Percentiles rank a stretch among this genome's conserved stretches.
These are phyloP conservation scores for Fundulus diaphanus DNA, from an alignment of 2,797 vertebrate species.

Conservation along the genomic window DNA sequence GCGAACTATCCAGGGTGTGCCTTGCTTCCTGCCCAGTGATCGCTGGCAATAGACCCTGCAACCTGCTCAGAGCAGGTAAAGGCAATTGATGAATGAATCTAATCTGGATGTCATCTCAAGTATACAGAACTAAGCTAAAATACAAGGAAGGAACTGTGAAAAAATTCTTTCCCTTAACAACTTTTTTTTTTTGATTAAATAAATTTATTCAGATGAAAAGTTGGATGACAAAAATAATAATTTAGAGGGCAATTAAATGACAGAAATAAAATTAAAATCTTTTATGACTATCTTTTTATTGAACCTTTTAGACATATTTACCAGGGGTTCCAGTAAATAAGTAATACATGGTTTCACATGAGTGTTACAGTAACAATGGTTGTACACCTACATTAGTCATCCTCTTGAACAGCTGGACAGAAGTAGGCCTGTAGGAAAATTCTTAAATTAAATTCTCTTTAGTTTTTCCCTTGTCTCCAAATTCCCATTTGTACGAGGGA, in stretches of 20 bases:
- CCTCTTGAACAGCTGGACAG: too few relatives aligned
- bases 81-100: background rate
- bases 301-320: background rate
- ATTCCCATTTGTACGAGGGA: background rate
- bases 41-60: too few relatives aligned
- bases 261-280: background rate
- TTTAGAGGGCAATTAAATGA: background rate
- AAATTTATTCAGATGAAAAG: background rate
- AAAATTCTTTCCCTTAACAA: too few relatives aligned
- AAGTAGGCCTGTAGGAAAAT: too few relatives aligned
- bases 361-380: background rate
- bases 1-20: background rate
- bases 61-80: too few relatives aligned
- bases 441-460: too few relatives aligned
- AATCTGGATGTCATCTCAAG: background rate
- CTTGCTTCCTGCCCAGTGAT: background rate
- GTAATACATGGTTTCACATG: background rate
- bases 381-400: too few relatives aligned
- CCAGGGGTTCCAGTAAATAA: background rate
- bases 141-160: background rate
- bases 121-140: background rate
- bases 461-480: background rate
- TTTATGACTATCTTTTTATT: background rate
- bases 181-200: background rate
- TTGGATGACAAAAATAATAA: background rate